Percentiles rank a stretch among this genome's conserved stretches.
These are phyloP conservation scores for Acanthisitta chloris DNA, from an alignment of 2,113 vertebrate species.

Conservation along the genomic window DNA sequence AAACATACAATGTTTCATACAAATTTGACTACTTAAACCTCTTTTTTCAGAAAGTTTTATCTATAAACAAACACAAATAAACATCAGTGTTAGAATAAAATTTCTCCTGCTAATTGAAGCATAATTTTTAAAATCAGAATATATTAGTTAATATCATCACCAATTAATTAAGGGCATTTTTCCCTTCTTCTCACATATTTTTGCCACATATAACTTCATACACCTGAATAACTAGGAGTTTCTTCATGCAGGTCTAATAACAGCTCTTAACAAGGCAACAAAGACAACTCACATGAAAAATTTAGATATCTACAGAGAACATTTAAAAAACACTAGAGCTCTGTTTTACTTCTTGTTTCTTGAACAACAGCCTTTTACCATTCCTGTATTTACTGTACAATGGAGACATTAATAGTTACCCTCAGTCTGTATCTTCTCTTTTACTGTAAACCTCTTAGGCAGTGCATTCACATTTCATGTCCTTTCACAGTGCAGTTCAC, in stretches of 20 bases:
- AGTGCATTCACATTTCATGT: slow-evolving; percentile 58
- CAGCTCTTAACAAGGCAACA: slow-evolving; percentile 56
- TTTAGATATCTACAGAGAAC: slow-evolving; percentile 58
- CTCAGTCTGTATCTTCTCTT: slow-evolving; percentile 56
- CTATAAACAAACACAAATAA: background rate
- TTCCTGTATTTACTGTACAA: slow-evolving; percentile 53
- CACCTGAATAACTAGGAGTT: slow-evolving; percentile 4
- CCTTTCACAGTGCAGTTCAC: slow-evolving; percentile 72
- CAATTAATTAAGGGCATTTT: background rate
- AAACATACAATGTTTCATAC: background rate
- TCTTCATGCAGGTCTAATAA: slow-evolving; percentile 30
- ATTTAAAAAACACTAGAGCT: slow-evolving; percentile 34
- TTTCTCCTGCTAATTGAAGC: background rate
- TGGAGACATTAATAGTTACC: slow-evolving; percentile 58
- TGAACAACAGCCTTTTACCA: slow-evolving; percentile 63
- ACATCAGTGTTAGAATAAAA: background rate
- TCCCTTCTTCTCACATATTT: background rate
- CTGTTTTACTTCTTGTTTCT: slow-evolving; percentile 59
- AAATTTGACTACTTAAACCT: background rate
- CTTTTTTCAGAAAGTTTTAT: background rate
- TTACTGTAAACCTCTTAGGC: slow-evolving; percentile 65
- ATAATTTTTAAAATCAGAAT: background rate
- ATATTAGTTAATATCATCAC: background rate
- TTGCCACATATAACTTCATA: background rate
- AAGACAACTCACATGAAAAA: slow-evolving; percentile 67